Evolutionary conservation across 2,888 invertebrate species (phyloP), one percentile per base, ranked within the genome.

Genomic region (Junonia oenone): DNA sequence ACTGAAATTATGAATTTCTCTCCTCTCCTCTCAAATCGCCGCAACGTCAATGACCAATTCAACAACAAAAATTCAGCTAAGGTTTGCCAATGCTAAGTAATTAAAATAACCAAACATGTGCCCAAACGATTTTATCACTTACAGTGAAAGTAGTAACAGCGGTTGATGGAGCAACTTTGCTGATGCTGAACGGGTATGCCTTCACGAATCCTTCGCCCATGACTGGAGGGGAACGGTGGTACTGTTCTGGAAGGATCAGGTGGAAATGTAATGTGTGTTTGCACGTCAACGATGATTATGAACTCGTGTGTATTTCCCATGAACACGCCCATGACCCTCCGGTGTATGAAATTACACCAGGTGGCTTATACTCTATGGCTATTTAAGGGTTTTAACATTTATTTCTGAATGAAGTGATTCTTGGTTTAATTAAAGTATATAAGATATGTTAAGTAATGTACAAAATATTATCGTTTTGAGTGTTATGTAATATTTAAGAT

Each of bases 131-230:
- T n/a, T n/a, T n/a, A n/a, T n/a, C n/a, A n/a, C 52, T 83, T 81
- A 55, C 88, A 90, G 90, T 90, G 67, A 68, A 75, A 60, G 87
- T 90, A 61, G 90, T 89, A 53, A 90, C 89, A 9, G 82, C 88
- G 2, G 74, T 88, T 56, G 76, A 87, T 58, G 90, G 90, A 2
- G 89, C 89, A 1, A 82, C 86, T 0, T 72, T 90, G 0, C 78
- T 90, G 26, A 83, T 90, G 81, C 73, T 89, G 15, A 83, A 87
- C 66, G 82, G 84, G 0, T 90, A 79, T 56, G 84, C 83, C 8
- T 90, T 86, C 68, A 73, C 75, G n/a, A 85, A 83, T 55, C 90
- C 89, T 0, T 77, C 84, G 0, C 89, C 88, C 0, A 80, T 89
- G 72, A 68, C 76, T 2, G 82, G 83, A 1, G 90, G 90, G 1